Percentiles rank a stretch among this genome's conserved stretches.
Evolutionary conservation across 2,888 invertebrate genomes (phyloP).

Genomic region (Cinara cedri): DNA sequence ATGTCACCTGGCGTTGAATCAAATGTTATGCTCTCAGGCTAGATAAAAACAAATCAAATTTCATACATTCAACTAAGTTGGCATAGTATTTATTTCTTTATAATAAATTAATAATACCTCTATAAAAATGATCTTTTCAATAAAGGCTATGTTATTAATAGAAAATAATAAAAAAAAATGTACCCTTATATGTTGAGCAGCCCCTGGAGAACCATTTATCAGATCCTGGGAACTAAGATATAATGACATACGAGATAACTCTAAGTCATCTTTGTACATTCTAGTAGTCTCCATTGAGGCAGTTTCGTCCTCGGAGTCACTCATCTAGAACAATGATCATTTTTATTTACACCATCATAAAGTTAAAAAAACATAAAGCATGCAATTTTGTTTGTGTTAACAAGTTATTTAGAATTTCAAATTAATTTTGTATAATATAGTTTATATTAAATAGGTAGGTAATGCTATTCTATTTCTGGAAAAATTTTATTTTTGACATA

Average conservation of each 20-base stretch:
- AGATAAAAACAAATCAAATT: neutral
- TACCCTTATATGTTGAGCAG: conserved; percentile 24
- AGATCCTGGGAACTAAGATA: conserved; percentile 46
- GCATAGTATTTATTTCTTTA: neutral
- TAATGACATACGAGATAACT: conserved; percentile 50
- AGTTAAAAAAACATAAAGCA: too few species aligned
- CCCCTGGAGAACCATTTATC: conserved; percentile 36
- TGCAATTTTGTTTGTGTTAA: too few species aligned
- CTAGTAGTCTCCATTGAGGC: conserved; percentile 50
- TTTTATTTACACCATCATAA: neutral
- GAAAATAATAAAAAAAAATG: neutral
- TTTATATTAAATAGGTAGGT: too few species aligned
- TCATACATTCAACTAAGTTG: neutral
- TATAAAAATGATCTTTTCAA: too few species aligned
- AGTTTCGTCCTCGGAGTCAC: conserved; percentile 42
- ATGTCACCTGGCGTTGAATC: conserved; percentile 35
- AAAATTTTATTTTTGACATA: too few species aligned
- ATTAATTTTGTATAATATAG: too few species aligned
- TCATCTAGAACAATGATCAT: conserved; percentile 31
- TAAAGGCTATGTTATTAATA: too few species aligned
- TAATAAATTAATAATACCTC: neutral
- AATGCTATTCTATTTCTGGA: too few species aligned
- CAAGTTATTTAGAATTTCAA: too few species aligned
- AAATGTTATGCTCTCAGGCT: conserved; percentile 44
- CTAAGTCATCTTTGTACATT: conserved; percentile 49